Evolutionary conservation across 2,113 vertebrate genomes (phyloP).

Genomic region (Otocyon megalotis): DNA sequence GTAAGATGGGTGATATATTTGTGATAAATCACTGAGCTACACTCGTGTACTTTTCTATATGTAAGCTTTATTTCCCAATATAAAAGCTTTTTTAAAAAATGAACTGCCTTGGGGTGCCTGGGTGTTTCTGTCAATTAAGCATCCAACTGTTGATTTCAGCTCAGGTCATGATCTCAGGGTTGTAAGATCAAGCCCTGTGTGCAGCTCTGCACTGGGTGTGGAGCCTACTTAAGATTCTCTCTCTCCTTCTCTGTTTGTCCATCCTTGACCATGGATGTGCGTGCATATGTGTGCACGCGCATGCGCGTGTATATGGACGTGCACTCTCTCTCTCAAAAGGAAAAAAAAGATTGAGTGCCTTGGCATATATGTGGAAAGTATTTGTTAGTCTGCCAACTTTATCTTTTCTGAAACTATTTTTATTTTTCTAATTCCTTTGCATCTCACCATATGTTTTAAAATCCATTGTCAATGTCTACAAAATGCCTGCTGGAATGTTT

Average conservation of each 20-base stretch:
- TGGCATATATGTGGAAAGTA: background rate
- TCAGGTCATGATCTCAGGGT: background rate
- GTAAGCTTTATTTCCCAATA: background rate
- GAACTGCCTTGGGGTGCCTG: background rate
- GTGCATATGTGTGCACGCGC: too few relatives aligned
- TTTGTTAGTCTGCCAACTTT: background rate
- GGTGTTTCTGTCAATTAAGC: background rate
- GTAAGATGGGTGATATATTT: background rate
- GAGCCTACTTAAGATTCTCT: too few relatives aligned
- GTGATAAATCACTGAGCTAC: background rate
- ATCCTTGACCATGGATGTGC: too few relatives aligned
- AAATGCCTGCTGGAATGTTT: background rate
- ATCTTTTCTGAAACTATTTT: background rate
- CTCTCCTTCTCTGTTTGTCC: background rate
- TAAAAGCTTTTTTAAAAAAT: background rate
- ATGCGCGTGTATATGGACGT: too few relatives aligned
- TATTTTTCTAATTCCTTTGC: background rate
- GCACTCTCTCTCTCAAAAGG: too few relatives aligned
- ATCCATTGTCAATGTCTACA: background rate
- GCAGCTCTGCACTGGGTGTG: background rate
- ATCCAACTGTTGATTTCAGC: background rate
- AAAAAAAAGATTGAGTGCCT: background rate
- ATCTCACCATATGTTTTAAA: background rate
- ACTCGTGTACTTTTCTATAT: background rate
- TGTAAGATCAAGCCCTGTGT: background rate